Base-by-base conservation (phyloP, 2,113 vertebrate genomes). In the Alces alces region DNA sequence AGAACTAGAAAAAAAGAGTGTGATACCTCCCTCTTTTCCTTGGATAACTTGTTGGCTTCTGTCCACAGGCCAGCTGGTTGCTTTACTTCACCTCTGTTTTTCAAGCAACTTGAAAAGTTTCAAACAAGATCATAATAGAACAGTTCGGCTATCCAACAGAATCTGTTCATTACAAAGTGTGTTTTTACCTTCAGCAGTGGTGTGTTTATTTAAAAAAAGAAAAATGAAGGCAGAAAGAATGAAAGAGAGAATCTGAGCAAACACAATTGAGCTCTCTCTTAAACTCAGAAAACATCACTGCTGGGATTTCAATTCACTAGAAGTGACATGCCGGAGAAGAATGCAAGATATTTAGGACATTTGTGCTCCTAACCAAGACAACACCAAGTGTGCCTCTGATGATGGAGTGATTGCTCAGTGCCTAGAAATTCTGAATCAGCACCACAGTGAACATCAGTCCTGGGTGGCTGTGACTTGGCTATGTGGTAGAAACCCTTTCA, bases 361-460 rank as follows among this genome's bases (percentile, higher is more conserved):
- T 55, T 76, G 88, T 21, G 36, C 47, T 52, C 70, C 28, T 70
- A 47, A 83, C 54, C n/a, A 54, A 80, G 55, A 47, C 54, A 95
- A 8, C 15, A 16, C 36, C n/a, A 9, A 25, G 45, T 57, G n/a
- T 73, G 36, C 45, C 33, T 76, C 80, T 45, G 88, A 83, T 15
- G 61, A 52, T 3, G 73, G 47, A 60, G 23, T 27, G 85, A 61
- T 45, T 61, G 66, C 64, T 85, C 84, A 92, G 64, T 19, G 84
- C 89, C 52, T 39, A 86, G 84, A 73, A 86, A 86, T 86, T 94
- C 88, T 92, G 96, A 84, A 88, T 89, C 66, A 94, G 54, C 36
- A n/a, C 55, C 6, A 1, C 7, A 36, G 21, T 89, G 43, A 70
- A 70, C 84, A 52, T 36, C 33, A 36, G 52, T 9, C 28, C 30